A percentile compares a stretch with the other conserved stretches of the same genome.
Evolutionary conservation across 1,140 invertebrate genomes (phyloP).

Genomic region (Drosophila equinoxialis): DNA sequence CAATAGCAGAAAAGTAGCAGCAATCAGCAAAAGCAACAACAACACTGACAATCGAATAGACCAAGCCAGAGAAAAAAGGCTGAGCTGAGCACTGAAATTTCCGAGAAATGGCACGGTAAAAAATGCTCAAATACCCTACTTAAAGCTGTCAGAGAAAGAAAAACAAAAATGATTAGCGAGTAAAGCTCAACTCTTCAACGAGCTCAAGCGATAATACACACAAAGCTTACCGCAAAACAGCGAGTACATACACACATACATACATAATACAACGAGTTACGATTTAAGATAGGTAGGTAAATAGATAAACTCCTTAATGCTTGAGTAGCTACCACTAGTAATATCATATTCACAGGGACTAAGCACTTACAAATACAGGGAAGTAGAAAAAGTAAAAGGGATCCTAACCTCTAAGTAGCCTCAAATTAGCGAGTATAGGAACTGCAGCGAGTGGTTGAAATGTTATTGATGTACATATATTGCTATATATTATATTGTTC

Average conservation of each 20-base stretch:
- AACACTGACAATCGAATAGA: conserved; percentile 40
- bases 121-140: background rate
- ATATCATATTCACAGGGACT: background rate
- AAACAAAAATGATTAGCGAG: conserved; percentile 8
- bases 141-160: background rate
- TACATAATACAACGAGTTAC: background rate
- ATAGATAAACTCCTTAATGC: background rate
- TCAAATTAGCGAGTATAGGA: no score
- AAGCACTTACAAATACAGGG: background rate
- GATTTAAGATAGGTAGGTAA: background rate
- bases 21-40: conserved; percentile 47
- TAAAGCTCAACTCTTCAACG: conserved; percentile 5
- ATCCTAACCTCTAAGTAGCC: no score
- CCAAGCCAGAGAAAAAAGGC: conserved; percentile 20
- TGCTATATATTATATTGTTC: no score
- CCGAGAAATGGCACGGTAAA: conserved; percentile 4
- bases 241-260: background rate
- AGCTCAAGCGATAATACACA: background rate
- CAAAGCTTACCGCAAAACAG: conserved; percentile 3
- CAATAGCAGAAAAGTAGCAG: conserved; percentile 38
- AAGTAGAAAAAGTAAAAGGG: background rate
- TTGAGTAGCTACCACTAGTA: background rate
- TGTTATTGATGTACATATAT: no score
- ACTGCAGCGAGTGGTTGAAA: no score
- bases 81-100: conserved; percentile 30